A percentile compares a stretch with the other conserved stretches of the same genome.
Evolutionary conservation across 2,797 vertebrate species (phyloP).

Genomic region (Gymnodraco acuticeps): DNA sequence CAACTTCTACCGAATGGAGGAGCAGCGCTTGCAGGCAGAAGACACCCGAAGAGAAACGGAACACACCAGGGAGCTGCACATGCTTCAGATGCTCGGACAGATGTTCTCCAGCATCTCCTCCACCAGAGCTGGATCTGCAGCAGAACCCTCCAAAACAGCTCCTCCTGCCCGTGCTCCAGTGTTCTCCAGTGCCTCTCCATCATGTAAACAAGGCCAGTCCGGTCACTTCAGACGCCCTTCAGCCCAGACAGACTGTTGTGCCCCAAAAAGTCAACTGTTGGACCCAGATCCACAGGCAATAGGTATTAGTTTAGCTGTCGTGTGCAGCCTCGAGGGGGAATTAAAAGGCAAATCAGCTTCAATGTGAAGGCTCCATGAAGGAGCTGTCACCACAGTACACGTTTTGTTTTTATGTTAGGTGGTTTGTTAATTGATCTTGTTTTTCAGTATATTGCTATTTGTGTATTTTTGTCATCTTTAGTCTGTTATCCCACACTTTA

Average conservation of each 20-base stretch:
- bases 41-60: conserved; percentile 90
- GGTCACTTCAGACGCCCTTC: conserved; percentile 74
- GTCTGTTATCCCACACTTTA: neutral
- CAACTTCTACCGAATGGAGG: conserved; percentile 91
- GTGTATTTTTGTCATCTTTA: conserved; percentile 8
- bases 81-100: conserved; percentile 94
- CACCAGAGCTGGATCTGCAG: conserved; percentile 71
- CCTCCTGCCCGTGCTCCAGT: conserved; percentile 62
- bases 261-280: conserved; percentile 60
- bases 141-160: conserved; percentile 56
- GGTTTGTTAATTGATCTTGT: neutral
- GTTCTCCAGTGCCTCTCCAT: conserved; percentile 73
- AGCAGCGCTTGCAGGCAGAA: conserved; percentile 90
- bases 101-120: conserved; percentile 89
- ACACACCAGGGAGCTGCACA: conserved; percentile 90
- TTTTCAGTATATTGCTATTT: neutral
- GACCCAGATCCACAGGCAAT: conserved; percentile 65
- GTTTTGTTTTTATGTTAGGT: conserved; percentile 10
- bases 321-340: conserved; percentile 40
- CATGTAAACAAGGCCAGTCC: conserved; percentile 71
- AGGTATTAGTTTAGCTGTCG: conserved; percentile 69
- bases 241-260: conserved; percentile 66
- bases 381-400: neutral
- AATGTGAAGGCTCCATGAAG: conserved; percentile 24
- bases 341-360: conserved; percentile 28